A percentile compares a stretch with the other conserved stretches of the same genome.
Conservation (phyloP, 2,888 invertebrate genomes). For the Parthenolecanium corni region DNA sequence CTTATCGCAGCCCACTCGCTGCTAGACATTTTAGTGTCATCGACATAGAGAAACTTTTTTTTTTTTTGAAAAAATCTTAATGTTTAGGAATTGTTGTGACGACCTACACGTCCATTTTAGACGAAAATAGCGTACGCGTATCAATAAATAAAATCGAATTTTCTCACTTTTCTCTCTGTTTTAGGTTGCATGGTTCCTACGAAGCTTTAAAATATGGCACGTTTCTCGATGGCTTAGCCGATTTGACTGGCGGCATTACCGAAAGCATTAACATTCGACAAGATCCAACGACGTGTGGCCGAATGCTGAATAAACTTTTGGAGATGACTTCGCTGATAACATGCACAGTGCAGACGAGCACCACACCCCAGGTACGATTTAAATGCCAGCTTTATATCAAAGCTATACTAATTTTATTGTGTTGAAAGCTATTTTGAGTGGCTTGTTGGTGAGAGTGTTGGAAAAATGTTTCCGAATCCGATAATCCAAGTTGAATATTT, state of each 20-base stretch:
- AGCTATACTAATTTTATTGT: too few species aligned
- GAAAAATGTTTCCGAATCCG: too few species aligned
- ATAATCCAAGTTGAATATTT: too few species aligned
- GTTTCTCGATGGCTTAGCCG: slow-evolving; percentile 71
- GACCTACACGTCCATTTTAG: too few species aligned
- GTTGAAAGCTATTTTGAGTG: too few species aligned
- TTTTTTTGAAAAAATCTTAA: too few species aligned
- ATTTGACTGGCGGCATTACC: slow-evolving; percentile 79
- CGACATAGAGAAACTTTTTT: too few species aligned
- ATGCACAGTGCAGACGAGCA: slow-evolving; percentile 51
- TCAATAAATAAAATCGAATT: neutral
- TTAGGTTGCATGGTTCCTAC: slow-evolving; percentile 79
- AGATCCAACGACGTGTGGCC: slow-evolving; percentile 54
- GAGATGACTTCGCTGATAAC: slow-evolving; percentile 78
- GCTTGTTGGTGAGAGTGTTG: too few species aligned
- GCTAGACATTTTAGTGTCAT: too few species aligned
- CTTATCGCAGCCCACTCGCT: too few species aligned
- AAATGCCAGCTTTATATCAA: too few species aligned
- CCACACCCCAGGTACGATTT: slow-evolving; percentile 39
- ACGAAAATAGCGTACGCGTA: neutral
- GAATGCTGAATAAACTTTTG: slow-evolving; percentile 56
- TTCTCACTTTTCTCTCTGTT: neutral
- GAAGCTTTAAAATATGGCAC: slow-evolving; percentile 89
- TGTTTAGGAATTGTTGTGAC: too few species aligned
- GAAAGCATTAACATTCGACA: slow-evolving; percentile 64